phyloP scores from a whole-genome alignment of 2,888 invertebrate genomes.

The Eulithis prunata region DNA sequence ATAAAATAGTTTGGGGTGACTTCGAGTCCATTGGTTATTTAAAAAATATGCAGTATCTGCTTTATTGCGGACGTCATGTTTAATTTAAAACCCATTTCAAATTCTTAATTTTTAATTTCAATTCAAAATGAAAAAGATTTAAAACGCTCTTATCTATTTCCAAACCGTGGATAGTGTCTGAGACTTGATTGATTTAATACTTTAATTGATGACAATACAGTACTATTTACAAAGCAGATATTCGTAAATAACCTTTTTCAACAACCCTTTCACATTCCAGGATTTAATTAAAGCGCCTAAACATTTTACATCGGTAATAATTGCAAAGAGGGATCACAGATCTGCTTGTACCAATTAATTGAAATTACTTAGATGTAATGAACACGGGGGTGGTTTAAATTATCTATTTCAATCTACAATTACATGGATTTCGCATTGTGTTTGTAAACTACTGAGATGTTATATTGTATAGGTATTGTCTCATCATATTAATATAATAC shows the following conservation, averaged over 20 bases:
- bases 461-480: conserved; percentile 8
- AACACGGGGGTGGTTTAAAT: conserved; percentile 37
- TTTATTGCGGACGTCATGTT: background rate
- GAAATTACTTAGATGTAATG: conserved; percentile 51
- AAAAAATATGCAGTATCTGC: background rate
- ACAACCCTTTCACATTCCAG: conserved; percentile 56
- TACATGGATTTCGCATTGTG: conserved; percentile 15
- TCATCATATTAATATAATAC: too few species aligned
- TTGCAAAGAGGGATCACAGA: conserved; percentile 59
- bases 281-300: conserved; percentile 74
- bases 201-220: conserved; percentile 12
- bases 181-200: background rate
- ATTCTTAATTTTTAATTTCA: too few species aligned
- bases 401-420: conserved; percentile 40
- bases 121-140: too few species aligned
- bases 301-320: conserved; percentile 75
- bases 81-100: too few species aligned
- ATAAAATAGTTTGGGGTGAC: too few species aligned
- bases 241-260: conserved; percentile 58
- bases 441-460: conserved; percentile 17
- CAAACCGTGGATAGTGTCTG: too few species aligned
- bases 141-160: too few species aligned
- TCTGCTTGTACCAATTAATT: conserved; percentile 65
- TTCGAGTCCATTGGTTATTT: background rate
- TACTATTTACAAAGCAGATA: conserved; percentile 12